Evolutionary conservation across 2,113 vertebrate species (phyloP), one percentile per base, ranked within the genome.

Genomic region (Microcebus griseorufus): DNA sequence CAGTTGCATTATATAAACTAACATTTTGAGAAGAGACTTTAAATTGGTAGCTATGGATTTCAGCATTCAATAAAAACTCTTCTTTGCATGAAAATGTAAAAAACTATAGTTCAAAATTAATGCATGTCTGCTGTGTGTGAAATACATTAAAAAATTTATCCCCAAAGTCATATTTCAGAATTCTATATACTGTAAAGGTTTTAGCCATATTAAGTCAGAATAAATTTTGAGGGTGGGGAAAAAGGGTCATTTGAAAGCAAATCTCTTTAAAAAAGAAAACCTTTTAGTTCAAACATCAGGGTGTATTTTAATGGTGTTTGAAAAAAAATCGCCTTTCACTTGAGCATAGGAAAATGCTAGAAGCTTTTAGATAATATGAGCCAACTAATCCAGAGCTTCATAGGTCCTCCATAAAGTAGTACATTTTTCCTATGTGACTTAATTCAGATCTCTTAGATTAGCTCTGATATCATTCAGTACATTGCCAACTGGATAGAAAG

Each of bases 201-300:
- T 97, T 91, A 70, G 12, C 86, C 60, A 22, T 73, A 65, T 69
- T 76, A 90, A 92, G 17, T 67, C 53, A 55, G n/a, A 42, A 53
- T 92, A 90, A 69, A 94, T 84, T 89, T 58, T 84, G 69, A 93
- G 39, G 16, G 45, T 75, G 22, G 81, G 29, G 29, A 58, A 93
- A 90, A 76, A 23, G 65, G 60, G 42, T 88, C 80, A 78, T 53
- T 45, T 96, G 42, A 80, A 97, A 93, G 80, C n/a, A 82, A 86
- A 87, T 95, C 64, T n/a, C 88, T 95, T 76, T 93, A 62, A 93
- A 76, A 93, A 88, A 20, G 83, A 60, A 93, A 95, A 91, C 8
- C 55, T 93, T 94, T 94, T 72, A 62, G 55, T 93, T 95, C 82
- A 93, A 81, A 94, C 16, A 60, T 86, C n/a, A 25, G 69, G 51